Conservation (phyloP, 2,888 invertebrate genomes). For the Caenorhabditis sp. region DNA sequence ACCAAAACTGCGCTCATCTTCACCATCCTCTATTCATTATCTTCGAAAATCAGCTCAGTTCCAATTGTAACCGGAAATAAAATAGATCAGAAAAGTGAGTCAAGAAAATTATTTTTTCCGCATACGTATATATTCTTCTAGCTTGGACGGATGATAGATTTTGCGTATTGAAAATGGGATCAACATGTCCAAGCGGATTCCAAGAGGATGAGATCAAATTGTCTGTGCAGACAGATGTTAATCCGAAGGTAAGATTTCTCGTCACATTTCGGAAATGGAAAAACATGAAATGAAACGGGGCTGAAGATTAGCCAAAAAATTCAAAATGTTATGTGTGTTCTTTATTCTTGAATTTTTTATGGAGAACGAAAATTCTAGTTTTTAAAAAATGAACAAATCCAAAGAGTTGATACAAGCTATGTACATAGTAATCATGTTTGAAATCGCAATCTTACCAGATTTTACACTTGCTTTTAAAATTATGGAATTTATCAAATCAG, state of each 20-base stretch:
- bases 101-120: not conserved
- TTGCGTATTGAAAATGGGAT: constrained; percentile 43
- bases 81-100: not conserved
- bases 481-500: too few species aligned
- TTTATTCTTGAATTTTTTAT: too few species aligned
- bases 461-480: too few species aligned
- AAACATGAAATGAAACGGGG: too few species aligned
- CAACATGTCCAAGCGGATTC: constrained; percentile 44
- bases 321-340: too few species aligned
- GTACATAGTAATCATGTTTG: too few species aligned
- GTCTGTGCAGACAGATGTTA: constrained; percentile 44
- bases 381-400: too few species aligned
- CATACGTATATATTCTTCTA: constrained; percentile 1
- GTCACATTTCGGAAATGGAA: too few species aligned
- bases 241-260: constrained; percentile 26
- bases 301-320: too few species aligned
- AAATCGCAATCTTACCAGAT: too few species aligned
- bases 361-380: too few species aligned
- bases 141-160: constrained; percentile 32
- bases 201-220: constrained; percentile 30
- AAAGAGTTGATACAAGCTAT: too few species aligned
- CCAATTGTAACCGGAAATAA: not conserved
- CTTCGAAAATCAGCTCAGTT: not conserved
- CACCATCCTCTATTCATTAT: not conserved
- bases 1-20: not conserved